Base-by-base conservation (phyloP, 2,888 invertebrate species). In the Cetonia aurata region DNA sequence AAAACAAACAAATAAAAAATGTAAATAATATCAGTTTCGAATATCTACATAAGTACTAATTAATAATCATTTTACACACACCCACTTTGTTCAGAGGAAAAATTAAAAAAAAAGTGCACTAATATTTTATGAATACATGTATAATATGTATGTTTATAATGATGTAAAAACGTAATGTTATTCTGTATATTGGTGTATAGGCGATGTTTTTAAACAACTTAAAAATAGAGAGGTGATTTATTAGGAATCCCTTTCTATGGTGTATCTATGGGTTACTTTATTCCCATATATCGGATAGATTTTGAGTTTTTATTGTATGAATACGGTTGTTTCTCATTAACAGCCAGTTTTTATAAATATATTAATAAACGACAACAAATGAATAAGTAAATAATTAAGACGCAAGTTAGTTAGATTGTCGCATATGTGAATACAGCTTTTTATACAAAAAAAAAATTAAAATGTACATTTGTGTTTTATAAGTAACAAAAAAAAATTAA, bases 111-210 rank as follows among this genome's bases (percentile, higher is more conserved):
- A 56, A 69, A 52, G 60, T 69, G 69, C 69, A 69, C 69, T 69
- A 60, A 69, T 69, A 67, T 56, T 56, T 67, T 59, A 68, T 53
- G 52, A 46, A 60, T 67, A 67, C 56, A 55, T 56, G 44, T 67
- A 31, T 67, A 46, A 31, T 67, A 67, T 67, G 52, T 53, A 66
- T 66, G n/a, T n/a, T n/a, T 31, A 67, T 67, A 56, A 67, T 56
- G 72, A 68, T 75, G 73, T 72, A 74, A 73, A 73, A 73, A 70
- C 66, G 65, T 71, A 71, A 74, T 75, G 76, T 76, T 76, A 76
- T 76, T 76, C 76, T 76, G 76, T 76, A 75, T 73, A 74, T 74
- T 75, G 76, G 76, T 76, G 73, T 75, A 72, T 74, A 71, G 68
- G 68, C 59, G 57, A 62, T 67, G 67, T 46, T 69, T 69, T 53